Evolutionary conservation across 2,113 vertebrate species (phyloP).

Genomic region (Otis tarda): DNA sequence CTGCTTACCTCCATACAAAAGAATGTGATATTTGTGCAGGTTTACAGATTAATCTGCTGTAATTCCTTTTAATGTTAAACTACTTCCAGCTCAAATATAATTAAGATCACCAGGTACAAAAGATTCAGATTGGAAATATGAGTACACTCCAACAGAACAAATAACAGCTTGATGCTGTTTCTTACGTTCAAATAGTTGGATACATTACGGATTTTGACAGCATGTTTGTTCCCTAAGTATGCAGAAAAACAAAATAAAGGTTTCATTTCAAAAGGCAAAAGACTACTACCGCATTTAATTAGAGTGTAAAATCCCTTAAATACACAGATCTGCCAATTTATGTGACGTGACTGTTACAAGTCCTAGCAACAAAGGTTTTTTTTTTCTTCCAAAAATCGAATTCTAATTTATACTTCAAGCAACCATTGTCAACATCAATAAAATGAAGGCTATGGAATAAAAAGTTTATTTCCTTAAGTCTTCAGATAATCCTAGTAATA

Average conservation of each 20-base stretch:
- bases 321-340: neutral
- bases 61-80: constrained; percentile 53
- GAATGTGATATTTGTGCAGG: constrained; percentile 52
- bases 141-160: constrained; percentile 12
- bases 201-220: constrained; percentile 22
- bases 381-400: neutral
- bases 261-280: constrained; percentile 38
- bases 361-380: neutral
- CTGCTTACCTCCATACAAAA: constrained; percentile 25
- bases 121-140: constrained; percentile 14
- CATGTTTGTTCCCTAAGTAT: constrained; percentile 16
- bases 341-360: neutral
- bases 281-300: constrained; percentile 40
- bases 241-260: neutral
- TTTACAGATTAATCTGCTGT: constrained; percentile 60
- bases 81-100: constrained; percentile 49
- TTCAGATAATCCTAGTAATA: neutral
- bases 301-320: constrained; percentile 19
- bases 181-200: constrained; percentile 38
- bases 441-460: neutral
- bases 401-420: neutral
- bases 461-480: neutral
- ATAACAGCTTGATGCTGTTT: constrained; percentile 30
- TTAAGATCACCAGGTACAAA: constrained; percentile 53
- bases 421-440: neutral